Evolutionary conservation across 2,113 vertebrate genomes (phyloP), one percentile per base, ranked within the genome.

Genomic region (Ammodytes marinus): DNA sequence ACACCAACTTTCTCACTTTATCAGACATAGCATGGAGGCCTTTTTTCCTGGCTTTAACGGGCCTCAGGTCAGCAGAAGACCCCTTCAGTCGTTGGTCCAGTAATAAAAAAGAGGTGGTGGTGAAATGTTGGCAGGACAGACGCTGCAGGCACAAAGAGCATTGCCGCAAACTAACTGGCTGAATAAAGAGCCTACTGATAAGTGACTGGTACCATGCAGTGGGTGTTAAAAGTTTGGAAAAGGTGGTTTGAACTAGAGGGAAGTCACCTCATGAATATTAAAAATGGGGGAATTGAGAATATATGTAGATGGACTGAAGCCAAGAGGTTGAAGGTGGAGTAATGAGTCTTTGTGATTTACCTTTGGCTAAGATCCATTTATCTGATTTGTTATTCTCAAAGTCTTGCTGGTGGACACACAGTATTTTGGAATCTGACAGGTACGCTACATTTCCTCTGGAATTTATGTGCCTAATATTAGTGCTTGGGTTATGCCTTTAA

Each of bases 181-280:
- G 53, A 69, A 76, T 86, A 73, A 71, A 74, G 37, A 73, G n/a
- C 64, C 74, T 65, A 71, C 78, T 84, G 88, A 84, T 86, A 69
- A 73, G 59, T 79, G 80, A 86, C 47, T 64, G 74, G 70, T 57
- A 54, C 27, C 61, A 19, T 69, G 69, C 71, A 19, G 67, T 55
- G 58, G 14, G 49, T 5, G 37, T 42, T 27, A 53, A 76, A 47
- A 58, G 14, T 19, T 74, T 63, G 55, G 8, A 59, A 27, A 79
- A 74, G 65, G 60, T 67, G 58, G 72, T 15, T 39, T 69, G 42
- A 82, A 79, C 76, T 57, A 46, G 71, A 76, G 19, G 35, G 68
- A 59, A 67, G 17, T 27, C 46, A 42, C 53, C 53, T 50, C 13
- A 49, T 86, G 83, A 64, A 74, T 77, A 73, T 71, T 39, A 82